A percentile compares a stretch with the other conserved stretches of the same genome.
phyloP scores from a whole-genome alignment of 2,113 vertebrate species.

The Lota lota region DNA sequence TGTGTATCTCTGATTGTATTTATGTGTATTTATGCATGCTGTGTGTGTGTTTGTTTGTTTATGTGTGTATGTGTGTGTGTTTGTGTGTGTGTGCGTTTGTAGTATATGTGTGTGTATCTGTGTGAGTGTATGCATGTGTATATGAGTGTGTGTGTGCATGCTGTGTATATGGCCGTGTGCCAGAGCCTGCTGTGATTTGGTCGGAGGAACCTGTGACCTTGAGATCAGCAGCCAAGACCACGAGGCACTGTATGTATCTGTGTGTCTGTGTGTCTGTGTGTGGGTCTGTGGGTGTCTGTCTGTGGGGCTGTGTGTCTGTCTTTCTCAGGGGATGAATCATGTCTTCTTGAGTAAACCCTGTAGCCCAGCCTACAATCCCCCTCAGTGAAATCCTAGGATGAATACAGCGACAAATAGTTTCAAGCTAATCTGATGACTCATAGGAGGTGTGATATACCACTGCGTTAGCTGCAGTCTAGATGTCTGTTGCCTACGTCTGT shows the following conservation, averaged over 20 bases:
- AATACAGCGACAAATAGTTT: too few relatives aligned
- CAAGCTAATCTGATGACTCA: too few relatives aligned
- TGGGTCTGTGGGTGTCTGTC: not conserved
- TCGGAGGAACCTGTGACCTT: not conserved
- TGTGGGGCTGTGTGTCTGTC: not conserved
- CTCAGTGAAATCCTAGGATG: too few relatives aligned
- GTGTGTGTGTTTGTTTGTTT: not conserved
- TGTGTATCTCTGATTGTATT: not conserved
- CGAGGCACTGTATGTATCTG: not conserved
- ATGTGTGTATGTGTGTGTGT: not conserved
- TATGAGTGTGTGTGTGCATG: conserved; percentile 24
- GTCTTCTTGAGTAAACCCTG: not conserved
- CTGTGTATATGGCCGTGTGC: conserved; percentile 2
- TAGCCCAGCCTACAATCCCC: not conserved
- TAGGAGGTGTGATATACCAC: too few relatives aligned
- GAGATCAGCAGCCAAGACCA: not conserved
- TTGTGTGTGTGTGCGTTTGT: conserved; percentile 18
- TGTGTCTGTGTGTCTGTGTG: not conserved
- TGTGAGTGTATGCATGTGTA: conserved; percentile 50
- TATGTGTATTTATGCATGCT: conserved; percentile 1
- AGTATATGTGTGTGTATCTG: conserved; percentile 30
- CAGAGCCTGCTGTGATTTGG: conserved; percentile 4
- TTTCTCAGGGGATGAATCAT: not conserved
- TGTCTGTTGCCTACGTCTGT: too few relatives aligned
- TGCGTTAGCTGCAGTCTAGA: too few relatives aligned